Evolutionary conservation across 2,888 invertebrate species (phyloP).

Genomic region (Desoria tigrina): DNA sequence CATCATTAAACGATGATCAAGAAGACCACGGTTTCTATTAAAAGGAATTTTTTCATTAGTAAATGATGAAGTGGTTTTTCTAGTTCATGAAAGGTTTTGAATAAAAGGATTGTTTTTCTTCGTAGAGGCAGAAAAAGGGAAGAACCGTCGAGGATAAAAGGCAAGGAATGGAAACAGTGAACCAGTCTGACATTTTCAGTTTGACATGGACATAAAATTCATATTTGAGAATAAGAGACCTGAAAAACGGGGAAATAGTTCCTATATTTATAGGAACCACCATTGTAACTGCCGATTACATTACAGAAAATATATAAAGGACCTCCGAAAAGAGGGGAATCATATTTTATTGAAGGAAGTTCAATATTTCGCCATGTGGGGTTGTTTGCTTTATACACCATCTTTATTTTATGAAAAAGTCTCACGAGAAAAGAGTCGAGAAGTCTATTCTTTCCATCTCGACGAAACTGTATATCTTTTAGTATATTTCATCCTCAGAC

Average conservation of each 20-base stretch:
- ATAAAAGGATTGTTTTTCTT: slow-evolving; percentile 20
- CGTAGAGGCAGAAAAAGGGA: slow-evolving; percentile 2
- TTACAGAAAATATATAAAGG: slow-evolving; percentile 4
- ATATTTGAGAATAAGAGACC: not conserved
- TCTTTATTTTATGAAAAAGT: slow-evolving; percentile 45
- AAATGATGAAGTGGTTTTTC: not conserved
- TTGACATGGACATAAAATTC: slow-evolving; percentile 7
- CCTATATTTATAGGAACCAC: not conserved
- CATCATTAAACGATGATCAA: too few relatives aligned
- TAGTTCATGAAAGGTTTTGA: slow-evolving; percentile 11
- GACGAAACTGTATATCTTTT: too few relatives aligned
- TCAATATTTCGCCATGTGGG: slow-evolving; percentile 52
- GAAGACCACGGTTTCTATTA: too few relatives aligned
- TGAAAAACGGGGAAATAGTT: not conserved
- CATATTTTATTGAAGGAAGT: slow-evolving; percentile 28
- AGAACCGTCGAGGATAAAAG: not conserved
- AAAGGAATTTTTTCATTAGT: too few relatives aligned
- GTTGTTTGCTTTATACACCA: slow-evolving; percentile 50
- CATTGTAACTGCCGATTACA: not conserved
- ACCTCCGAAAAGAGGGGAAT: slow-evolving; percentile 8
- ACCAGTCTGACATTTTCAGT: not conserved
- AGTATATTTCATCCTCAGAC: too few relatives aligned
- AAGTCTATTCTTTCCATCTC: not conserved
- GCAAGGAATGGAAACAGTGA: not conserved
- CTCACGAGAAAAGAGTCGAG: slow-evolving; percentile 19